Percentiles rank a stretch among this genome's conserved stretches.
Evolutionary conservation across 1,140 invertebrate genomes (phyloP).

Genomic region (Anastatus disparis): DNA sequence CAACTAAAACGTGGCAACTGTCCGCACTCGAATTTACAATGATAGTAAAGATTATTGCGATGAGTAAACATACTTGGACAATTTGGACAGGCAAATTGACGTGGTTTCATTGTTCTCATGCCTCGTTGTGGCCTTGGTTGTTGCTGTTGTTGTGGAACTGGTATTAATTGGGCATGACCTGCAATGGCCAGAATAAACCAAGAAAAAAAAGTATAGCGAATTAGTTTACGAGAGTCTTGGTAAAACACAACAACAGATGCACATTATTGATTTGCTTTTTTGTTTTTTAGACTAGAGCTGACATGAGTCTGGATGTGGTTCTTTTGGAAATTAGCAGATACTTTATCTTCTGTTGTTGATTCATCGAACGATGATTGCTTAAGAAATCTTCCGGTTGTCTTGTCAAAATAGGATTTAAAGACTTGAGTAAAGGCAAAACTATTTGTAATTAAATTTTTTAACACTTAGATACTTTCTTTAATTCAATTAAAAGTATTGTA

Average conservation of each 20-base stretch:
- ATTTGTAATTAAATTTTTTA: too few species aligned
- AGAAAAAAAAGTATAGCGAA: too few species aligned
- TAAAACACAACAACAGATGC: constrained; percentile 7
- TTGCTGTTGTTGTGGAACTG: background rate
- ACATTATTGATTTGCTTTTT: background rate
- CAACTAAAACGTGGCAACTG: constrained; percentile 68
- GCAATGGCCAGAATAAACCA: background rate
- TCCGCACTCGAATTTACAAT: constrained; percentile 70
- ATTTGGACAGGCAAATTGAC: constrained; percentile 55
- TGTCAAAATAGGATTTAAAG: too few species aligned
- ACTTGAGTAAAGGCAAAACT: too few species aligned
- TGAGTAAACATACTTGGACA: constrained; percentile 66
- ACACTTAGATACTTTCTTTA: too few species aligned
- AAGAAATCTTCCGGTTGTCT: too few species aligned
- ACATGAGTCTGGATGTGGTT: too few species aligned
- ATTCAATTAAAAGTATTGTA: too few species aligned
- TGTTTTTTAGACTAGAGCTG: constrained; percentile 8
- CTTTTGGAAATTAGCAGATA: too few species aligned
- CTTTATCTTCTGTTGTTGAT: too few species aligned
- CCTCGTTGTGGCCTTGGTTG: background rate
- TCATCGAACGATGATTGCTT: too few species aligned
- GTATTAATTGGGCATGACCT: background rate
- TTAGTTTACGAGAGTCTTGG: too few species aligned
- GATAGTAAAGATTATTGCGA: constrained; percentile 65
- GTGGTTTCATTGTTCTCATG: background rate